phyloP scores from a whole-genome alignment of 2,888 invertebrate genomes.

The Linnaemya tessellans region DNA sequence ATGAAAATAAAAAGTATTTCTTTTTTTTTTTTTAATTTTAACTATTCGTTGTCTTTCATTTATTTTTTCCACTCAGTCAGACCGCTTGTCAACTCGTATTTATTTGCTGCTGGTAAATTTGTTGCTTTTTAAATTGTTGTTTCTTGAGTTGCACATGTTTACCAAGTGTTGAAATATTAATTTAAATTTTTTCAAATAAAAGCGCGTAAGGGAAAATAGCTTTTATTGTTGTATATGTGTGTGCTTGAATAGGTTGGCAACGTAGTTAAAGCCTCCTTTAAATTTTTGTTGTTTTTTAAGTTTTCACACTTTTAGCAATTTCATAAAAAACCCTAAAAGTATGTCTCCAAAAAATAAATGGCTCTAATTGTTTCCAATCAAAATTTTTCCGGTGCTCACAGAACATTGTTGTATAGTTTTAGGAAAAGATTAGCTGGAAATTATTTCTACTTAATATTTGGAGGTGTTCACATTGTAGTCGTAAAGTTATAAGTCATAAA shows the following conservation, averaged over 20 bases:
- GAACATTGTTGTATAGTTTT: too few species aligned
- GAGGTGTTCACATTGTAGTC: too few species aligned
- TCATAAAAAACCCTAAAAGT: too few species aligned
- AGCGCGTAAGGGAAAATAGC: neutral
- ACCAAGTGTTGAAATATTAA: neutral
- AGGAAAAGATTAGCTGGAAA: too few species aligned
- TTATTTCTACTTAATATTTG: too few species aligned
- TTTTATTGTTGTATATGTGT: neutral
- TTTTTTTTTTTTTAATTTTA: neutral
- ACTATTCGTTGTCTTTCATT: neutral
- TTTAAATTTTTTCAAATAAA: neutral
- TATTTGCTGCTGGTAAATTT: neutral
- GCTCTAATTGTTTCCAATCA: too few species aligned
- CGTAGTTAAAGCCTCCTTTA: neutral
- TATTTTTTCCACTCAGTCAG: neutral
- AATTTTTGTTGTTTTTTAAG: too few species aligned
- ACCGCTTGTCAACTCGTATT: conserved; percentile 27
- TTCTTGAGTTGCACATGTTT: neutral
- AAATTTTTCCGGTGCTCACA: too few species aligned
- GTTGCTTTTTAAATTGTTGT: neutral
- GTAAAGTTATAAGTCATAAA: too few species aligned
- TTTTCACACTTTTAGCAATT: too few species aligned
- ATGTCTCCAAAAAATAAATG: too few species aligned
- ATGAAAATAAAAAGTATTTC: conserved; percentile 47
- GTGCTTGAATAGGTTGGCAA: neutral